phyloP scores from a whole-genome alignment of 1,140 invertebrate species.

The Carposina sasakii region DNA sequence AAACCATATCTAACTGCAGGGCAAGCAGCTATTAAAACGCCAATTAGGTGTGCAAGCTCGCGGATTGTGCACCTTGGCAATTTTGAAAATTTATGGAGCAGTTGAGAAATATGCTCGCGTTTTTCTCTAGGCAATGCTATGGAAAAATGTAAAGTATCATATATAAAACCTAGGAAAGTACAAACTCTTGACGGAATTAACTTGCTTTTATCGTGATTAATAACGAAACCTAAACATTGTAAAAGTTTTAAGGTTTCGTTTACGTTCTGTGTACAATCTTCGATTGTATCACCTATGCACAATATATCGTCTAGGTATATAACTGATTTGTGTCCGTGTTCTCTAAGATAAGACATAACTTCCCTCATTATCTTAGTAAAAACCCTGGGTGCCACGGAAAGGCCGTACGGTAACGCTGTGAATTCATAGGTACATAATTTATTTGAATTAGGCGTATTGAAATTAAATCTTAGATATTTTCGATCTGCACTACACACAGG shows the following conservation, averaged over 20 bases:
- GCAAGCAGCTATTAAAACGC: background rate
- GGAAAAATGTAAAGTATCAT: slow-evolving; percentile 1
- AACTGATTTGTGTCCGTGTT: background rate
- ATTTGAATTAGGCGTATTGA: background rate
- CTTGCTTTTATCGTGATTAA: slow-evolving; percentile 9
- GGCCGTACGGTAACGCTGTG: background rate
- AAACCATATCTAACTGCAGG: background rate
- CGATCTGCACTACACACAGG: background rate
- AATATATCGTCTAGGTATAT: slow-evolving; percentile 11
- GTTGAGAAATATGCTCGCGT: background rate
- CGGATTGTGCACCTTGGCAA: background rate
- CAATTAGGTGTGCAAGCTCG: background rate
- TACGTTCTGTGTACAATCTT: background rate
- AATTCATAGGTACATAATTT: background rate
- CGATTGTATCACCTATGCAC: slow-evolving; percentile 1
- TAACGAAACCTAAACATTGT: slow-evolving; percentile 10
- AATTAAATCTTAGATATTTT: background rate
- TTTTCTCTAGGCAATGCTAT: slow-evolving; percentile 4
- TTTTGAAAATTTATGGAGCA: background rate
- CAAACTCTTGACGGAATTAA: slow-evolving; percentile 4
- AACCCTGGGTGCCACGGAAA: slow-evolving; percentile 1
- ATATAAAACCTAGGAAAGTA: slow-evolving; percentile 11
- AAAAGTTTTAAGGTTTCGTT: slow-evolving; percentile 6
- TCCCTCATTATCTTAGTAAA: slow-evolving; percentile 7
- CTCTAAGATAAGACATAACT: slow-evolving; percentile 7